Base-by-base conservation (phyloP, 2,888 invertebrate species). In the Tetramorium bicarinatum region DNA sequence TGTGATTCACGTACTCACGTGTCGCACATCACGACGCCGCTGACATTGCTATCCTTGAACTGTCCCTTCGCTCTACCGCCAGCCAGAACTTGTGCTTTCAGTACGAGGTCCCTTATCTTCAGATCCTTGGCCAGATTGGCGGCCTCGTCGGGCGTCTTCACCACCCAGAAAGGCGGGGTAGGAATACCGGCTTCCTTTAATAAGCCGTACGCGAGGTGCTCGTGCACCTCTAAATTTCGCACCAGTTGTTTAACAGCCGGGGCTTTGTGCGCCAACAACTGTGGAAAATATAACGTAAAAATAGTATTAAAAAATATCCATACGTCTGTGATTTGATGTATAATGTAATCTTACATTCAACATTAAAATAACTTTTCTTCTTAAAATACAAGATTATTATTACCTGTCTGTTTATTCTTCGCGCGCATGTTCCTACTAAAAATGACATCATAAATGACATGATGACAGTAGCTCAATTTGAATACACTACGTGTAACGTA, bases 11-110 rank as follows among this genome's bases (percentile, higher is more conserved):
- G 25, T 44, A 49, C 15, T 47, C 7, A 97, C 97, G 96, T 96
- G 92, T 96, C 97, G 83, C 98, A 98, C 96, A 99, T 97, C 88
- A 97, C 96, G 25, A 99, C 99, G 89, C 99, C 99, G 52, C 99
- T 98, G 95, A 99, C 98, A 3, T 99, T 96, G 0, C 98, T 99
- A 95, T 97, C 98, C 95, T 98, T 98, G 94, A 99, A 99, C 75
- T 96, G 93, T 29, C 99, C 99, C 94, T 97, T 97, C 81, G 99
- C 99, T 93, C 99, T 96, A 18, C 99, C 99, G 86, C 99, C 99
- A 88, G 99, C 98, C 84, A 99, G 96, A 83, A 98, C 98, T 96
- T 98, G 98, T 9, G 98, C 98, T 94, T 98, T 98, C 75, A 98
- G 95, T 25, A 98, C 98, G 84, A 98, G 96, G 94, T 98, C 98